Evolutionary conservation across 53 echinoderm and acorn worm species (phyloP), one percentile per base, ranked within the genome.

Genomic region (Holothuria leucospilota): DNA sequence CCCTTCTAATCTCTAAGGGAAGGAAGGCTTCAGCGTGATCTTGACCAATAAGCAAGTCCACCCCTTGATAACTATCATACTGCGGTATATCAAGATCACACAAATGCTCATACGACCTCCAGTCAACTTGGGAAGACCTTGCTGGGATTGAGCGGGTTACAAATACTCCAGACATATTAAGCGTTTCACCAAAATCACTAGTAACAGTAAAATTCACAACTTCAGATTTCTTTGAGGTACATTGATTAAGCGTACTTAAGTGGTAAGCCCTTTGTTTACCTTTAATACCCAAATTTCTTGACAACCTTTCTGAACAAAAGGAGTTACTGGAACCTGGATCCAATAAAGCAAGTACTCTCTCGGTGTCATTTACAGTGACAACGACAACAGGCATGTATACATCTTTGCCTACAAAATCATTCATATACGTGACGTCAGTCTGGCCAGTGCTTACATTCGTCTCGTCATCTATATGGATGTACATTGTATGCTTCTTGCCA

Each of bases 41-140:
- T 61, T 88, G 83, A 71, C 88, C 83, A 71, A 89, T 74, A 29
- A 89, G 89, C 18, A 89, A 73, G 69, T 88, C 88, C 68, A 88
- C 82, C 5, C 59, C 40, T 40, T 59, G n/a, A 70, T 20, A 40
- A 59, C 42, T 59, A 11, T 79, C 56, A 70, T 51, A 81, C 38
- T 69, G 60, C 68, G 88, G 60, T 27, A 81, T 59, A 23, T 46
- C 81, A 61, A 81, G 59, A 15, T 56, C 82, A 81, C 41, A 16
- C 23, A 81, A 27, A 69, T 88, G 88, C 24, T 56, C 70, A 88
- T 82, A 69, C n/a, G 25, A 21, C 12, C 66, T 66, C 29, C 78
- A 29, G 52, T 87, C 81, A 51, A 87, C 25, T 14, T 53, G 56
- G 13, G 81, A 46, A 80, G 30, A 51, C 69, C n/a, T 88, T 39